phyloP scores from a whole-genome alignment of 2,888 invertebrate species.

The Tyria jacobaeae region DNA sequence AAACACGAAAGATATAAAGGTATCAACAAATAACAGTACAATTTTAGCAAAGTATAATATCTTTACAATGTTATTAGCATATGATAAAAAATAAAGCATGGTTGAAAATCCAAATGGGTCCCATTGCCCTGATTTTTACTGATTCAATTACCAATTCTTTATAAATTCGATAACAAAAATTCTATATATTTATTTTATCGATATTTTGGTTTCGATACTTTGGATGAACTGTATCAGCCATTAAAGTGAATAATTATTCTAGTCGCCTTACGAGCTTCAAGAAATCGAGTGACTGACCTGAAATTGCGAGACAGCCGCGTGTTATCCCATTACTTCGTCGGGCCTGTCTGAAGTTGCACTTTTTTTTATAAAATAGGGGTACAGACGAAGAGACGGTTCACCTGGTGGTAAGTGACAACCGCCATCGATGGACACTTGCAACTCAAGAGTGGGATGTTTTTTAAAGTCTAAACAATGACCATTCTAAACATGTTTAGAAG shows the following conservation, averaged over 20 bases:
- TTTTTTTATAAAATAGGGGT: no score
- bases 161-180: constrained; percentile 29
- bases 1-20: no score
- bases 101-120: no score
- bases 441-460: no score
- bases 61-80: no score
- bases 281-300: constrained; percentile 36
- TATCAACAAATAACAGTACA: constrained; percentile 13
- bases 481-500: constrained; percentile 5
- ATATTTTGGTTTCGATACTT: constrained; percentile 23
- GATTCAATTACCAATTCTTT: constrained; percentile 29
- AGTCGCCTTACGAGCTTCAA: constrained; percentile 25
- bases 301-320: constrained; percentile 33
- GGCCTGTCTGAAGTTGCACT: constrained; percentile 29
- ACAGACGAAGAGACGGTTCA: no score
- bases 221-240: constrained; percentile 19
- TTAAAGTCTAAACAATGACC: constrained; percentile 32
- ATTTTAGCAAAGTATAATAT: no score
- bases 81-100: no score
- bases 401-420: no score
- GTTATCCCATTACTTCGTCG: constrained; percentile 30
- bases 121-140: constrained; percentile 25
- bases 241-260: constrained; percentile 20
- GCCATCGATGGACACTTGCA: no score
- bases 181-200: constrained; percentile 22